These are phyloP conservation scores for Solen grandis DNA, from an alignment of 1,140 invertebrate genomes.

Conservation along the genomic window DNA sequence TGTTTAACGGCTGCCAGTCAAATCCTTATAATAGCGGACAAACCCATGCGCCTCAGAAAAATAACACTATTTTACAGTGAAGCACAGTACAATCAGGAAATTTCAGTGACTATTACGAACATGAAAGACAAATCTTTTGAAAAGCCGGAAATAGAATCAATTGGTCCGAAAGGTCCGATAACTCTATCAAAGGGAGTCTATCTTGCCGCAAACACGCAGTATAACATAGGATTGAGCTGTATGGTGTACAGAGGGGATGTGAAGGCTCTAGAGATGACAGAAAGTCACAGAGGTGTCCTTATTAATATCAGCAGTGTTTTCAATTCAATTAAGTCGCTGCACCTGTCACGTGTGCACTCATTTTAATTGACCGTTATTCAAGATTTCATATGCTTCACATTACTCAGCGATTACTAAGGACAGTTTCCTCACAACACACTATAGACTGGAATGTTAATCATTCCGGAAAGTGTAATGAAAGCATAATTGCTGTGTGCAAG, in stretches of 20 bases:
- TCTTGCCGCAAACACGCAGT: slow-evolving; percentile 40
- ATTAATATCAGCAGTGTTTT: slow-evolving; percentile 49
- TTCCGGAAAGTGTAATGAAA: too few species aligned
- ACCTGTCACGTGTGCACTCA: slow-evolving; percentile 48
- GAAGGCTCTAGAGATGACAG: slow-evolving; percentile 42
- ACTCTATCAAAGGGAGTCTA: slow-evolving; percentile 37
- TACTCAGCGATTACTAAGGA: too few species aligned
- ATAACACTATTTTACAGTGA: slow-evolving; percentile 34
- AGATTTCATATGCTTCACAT: too few species aligned
- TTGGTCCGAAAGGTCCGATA: slow-evolving; percentile 32
- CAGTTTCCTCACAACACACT: too few species aligned
- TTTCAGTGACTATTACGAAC: slow-evolving; percentile 35
- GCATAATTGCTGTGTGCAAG: too few species aligned
- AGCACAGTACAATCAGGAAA: slow-evolving; percentile 41
- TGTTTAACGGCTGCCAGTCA: slow-evolving; percentile 47
- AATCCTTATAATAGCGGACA: slow-evolving; percentile 46
- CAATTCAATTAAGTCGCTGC: slow-evolving; percentile 41
- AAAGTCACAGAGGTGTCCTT: slow-evolving; percentile 37
- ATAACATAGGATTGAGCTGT: slow-evolving; percentile 38
- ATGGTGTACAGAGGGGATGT: slow-evolving; percentile 52
- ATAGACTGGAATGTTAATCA: too few species aligned
- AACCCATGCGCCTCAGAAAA: slow-evolving; percentile 47
- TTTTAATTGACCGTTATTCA: too few species aligned
- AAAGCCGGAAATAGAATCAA: slow-evolving; percentile 21
- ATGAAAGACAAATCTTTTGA: slow-evolving; percentile 51